These are phyloP conservation scores for Tamias sibiricus DNA, from an alignment of 2,113 vertebrate species.

Conservation along the genomic window DNA sequence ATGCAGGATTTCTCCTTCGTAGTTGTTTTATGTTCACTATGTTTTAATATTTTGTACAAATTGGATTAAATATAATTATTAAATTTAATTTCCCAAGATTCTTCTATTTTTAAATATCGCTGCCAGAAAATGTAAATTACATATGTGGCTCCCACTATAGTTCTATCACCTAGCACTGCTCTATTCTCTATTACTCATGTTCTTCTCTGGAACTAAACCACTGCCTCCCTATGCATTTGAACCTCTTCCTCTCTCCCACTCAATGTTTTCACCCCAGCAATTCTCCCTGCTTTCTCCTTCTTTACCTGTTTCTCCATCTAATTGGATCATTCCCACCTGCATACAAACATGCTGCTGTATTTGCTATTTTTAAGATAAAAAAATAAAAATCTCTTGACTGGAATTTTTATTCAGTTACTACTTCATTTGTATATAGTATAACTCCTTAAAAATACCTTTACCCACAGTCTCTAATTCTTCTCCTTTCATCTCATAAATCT, in stretches of 20 bases:
- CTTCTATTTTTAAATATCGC: neutral
- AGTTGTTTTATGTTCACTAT: neutral
- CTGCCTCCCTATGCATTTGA: neutral
- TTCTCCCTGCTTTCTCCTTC: neutral
- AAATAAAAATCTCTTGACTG: neutral
- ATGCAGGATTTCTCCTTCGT: neutral
- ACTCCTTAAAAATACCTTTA: neutral
- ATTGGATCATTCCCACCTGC: neutral
- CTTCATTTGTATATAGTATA: neutral
- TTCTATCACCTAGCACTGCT: neutral
- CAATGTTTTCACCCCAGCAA: neutral
- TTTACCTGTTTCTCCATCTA: neutral
- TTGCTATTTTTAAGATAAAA: neutral
- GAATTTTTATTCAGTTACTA: neutral
- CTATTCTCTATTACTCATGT: neutral
- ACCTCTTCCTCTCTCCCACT: neutral
- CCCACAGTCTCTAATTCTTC: neutral
- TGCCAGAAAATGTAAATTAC: neutral
- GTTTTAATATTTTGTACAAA: neutral
- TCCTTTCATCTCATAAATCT: neutral
- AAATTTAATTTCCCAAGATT: neutral
- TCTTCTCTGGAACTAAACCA: neutral
- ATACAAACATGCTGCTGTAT: neutral
- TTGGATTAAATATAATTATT: neutral
- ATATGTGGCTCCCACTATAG: neutral